Evolutionary conservation across 30 jellyfish, hydroid and myxozoan species (phyloP).

Genomic region (Catostylus mosaicus): DNA sequence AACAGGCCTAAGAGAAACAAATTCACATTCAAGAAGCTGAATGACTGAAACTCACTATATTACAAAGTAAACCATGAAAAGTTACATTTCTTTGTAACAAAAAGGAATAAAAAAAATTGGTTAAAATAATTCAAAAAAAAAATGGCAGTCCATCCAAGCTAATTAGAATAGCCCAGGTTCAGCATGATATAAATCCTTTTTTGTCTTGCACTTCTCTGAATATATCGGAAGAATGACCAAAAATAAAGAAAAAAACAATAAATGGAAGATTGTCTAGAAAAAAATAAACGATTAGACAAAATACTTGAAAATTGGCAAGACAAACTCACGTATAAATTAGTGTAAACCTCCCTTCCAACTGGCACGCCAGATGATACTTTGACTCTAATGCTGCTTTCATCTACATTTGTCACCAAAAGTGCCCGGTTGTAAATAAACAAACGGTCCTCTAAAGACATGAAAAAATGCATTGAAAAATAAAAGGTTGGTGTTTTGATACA

Average conservation of each 20-base stretch:
- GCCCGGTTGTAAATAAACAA: background rate
- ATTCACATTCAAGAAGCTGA: too few species aligned
- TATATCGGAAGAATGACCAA: background rate
- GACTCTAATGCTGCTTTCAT: background rate
- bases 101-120: background rate
- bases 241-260: too few species aligned
- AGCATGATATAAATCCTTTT: background rate
- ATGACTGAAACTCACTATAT: background rate
- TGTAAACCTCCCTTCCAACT: slow-evolving; percentile 17
- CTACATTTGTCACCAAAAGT: background rate
- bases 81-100: background rate
- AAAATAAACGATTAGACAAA: background rate
- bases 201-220: background rate
- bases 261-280: background rate
- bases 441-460: background rate
- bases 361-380: slow-evolving; percentile 10
- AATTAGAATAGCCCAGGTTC: background rate
- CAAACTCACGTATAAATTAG: slow-evolving; percentile 8
- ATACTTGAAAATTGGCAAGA: background rate
- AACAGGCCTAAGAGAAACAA: slow-evolving; percentile 10
- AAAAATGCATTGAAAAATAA: too few species aligned
- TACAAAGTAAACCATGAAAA: background rate
- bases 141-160: background rate
- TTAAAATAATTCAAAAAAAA: background rate
- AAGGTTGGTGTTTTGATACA: background rate